Percentiles rank a stretch among this genome's conserved stretches.
Conservation (phyloP, 2,113 vertebrate species). For the Podarcis cretensis region DNA sequence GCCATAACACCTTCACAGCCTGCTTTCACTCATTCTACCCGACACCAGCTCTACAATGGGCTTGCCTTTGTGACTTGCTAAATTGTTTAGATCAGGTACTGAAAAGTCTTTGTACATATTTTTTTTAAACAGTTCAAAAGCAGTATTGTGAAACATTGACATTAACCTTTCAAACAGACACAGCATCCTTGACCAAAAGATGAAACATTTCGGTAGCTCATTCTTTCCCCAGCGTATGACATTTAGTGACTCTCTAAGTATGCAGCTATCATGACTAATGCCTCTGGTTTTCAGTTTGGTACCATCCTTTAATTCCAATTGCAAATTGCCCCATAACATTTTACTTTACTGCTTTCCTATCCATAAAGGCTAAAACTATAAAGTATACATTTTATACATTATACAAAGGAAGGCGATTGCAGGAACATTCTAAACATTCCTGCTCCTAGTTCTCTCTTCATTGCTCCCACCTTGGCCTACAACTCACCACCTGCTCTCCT, state of each 20-base stretch:
- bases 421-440: neutral
- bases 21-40: slow-evolving; percentile 99
- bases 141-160: neutral
- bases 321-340: neutral
- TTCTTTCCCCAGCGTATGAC: neutral
- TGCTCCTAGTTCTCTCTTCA: too few species aligned
- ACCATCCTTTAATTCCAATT: neutral
- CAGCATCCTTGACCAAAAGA: neutral
- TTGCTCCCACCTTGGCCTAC: neutral
- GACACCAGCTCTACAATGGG: slow-evolving; percentile 96
- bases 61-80: slow-evolving; percentile 95
- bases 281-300: too few species aligned
- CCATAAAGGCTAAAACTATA: neutral
- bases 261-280: neutral
- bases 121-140: neutral
- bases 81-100: slow-evolving; percentile 96
- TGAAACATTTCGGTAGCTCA: neutral
- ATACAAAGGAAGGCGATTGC: neutral
- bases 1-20: slow-evolving; percentile 97
- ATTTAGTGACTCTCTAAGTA: neutral
- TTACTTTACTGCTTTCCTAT: neutral
- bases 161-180: neutral
- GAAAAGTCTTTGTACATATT: neutral
- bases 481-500: neutral
- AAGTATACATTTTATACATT: too few species aligned